Percentiles rank a stretch among this genome's conserved stretches.
phyloP scores from a whole-genome alignment of 2,888 invertebrate genomes.

The Tachina lurida region DNA sequence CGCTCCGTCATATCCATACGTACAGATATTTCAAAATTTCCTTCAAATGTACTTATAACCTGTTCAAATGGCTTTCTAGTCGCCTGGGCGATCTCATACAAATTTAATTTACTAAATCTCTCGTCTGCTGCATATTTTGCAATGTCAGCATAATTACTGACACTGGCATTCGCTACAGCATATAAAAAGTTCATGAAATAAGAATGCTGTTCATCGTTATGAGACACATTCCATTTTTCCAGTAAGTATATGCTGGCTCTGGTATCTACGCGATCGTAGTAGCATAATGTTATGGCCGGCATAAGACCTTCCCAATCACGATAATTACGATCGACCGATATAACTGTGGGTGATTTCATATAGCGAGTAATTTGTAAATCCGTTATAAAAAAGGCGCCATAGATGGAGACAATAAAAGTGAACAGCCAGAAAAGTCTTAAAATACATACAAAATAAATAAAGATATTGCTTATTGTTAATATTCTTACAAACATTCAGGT shows the following conservation, averaged over 20 bases:
- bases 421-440: conserved; percentile 77
- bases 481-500: no score
- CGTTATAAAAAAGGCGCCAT: conserved; percentile 75
- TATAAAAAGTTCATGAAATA: conserved; percentile 83
- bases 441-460: not conserved
- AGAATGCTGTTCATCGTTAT: conserved; percentile 82
- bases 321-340: conserved; percentile 81
- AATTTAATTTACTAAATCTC: conserved; percentile 82
- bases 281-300: conserved; percentile 81
- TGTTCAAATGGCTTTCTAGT: conserved; percentile 79
- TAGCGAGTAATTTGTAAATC: conserved; percentile 77
- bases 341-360: conserved; percentile 79
- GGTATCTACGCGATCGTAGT: conserved; percentile 80
- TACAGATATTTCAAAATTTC: conserved; percentile 75
- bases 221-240: conserved; percentile 82
- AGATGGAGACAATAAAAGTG: conserved; percentile 75
- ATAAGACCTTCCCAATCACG: conserved; percentile 81
- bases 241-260: conserved; percentile 78
- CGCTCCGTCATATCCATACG: conserved; percentile 85
- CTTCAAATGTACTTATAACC: conserved; percentile 75
- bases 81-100: conserved; percentile 79
- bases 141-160: conserved; percentile 81
- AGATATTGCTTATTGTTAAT: no score
- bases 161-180: conserved; percentile 83
- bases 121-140: conserved; percentile 82